Evolutionary conservation across 2,888 invertebrate genomes (phyloP).

Genomic region (Drosophila leonis): DNA sequence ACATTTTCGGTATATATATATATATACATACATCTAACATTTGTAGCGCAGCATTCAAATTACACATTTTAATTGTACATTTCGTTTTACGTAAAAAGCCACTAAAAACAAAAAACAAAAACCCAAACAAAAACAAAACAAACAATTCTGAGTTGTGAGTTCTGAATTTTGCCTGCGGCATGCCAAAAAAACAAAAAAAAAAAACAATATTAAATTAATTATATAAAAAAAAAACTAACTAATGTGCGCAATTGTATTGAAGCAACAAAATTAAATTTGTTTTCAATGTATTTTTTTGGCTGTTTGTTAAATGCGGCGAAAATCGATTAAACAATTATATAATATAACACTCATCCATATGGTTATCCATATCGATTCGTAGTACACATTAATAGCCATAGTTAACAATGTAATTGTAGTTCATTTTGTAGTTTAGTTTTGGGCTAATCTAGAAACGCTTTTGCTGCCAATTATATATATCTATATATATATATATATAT

Average conservation of each 20-base stretch:
- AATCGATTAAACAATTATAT: slow-evolving; percentile 25
- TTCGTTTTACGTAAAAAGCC: slow-evolving; percentile 30
- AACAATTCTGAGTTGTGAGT: slow-evolving; percentile 62
- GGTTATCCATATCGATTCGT: slow-evolving; percentile 33
- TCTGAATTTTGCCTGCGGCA: slow-evolving; percentile 74
- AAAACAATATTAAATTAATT: slow-evolving; percentile 7
- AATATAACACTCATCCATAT: slow-evolving; percentile 34
- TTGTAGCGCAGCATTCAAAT: slow-evolving; percentile 16
- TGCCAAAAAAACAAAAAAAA: slow-evolving; percentile 44
- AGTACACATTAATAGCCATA: slow-evolving; percentile 41
- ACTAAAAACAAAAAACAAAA: slow-evolving; percentile 32
- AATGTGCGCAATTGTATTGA: slow-evolving; percentile 21
- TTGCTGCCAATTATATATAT: slow-evolving; percentile 39
- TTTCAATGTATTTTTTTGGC: slow-evolving; percentile 58
- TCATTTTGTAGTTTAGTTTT: slow-evolving; percentile 52
- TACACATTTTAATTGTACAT: slow-evolving; percentile 39
- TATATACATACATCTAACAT: slow-evolving; percentile 9
- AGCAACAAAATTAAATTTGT: slow-evolving; percentile 19
- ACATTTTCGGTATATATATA: slow-evolving; percentile 22
- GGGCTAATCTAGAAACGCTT: slow-evolving; percentile 62
- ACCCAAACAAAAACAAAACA: slow-evolving; percentile 5
- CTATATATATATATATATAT: slow-evolving; percentile 6
- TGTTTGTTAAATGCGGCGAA: slow-evolving; percentile 52
- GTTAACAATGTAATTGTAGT: slow-evolving; percentile 35
- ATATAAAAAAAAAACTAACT: slow-evolving; percentile 14